Evolutionary conservation across 2,888 invertebrate genomes (phyloP).

Genomic region (Linnaemya vulpina): DNA sequence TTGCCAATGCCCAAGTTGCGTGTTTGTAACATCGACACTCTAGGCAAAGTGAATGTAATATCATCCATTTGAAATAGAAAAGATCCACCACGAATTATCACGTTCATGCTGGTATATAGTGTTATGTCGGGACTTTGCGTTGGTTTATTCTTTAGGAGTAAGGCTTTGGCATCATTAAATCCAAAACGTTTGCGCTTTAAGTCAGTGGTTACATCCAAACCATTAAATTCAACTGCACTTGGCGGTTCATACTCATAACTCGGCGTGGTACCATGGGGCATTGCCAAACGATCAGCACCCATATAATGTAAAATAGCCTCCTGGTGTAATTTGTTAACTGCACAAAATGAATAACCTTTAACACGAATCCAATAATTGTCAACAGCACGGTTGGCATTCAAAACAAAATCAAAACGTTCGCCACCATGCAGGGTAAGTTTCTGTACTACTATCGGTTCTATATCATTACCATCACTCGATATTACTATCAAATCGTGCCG

Average conservation of each 20-base stretch:
- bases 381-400: conserved; percentile 78
- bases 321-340: conserved; percentile 76
- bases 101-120: conserved; percentile 79
- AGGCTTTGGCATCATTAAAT: conserved; percentile 75
- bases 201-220: conserved; percentile 75
- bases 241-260: conserved; percentile 77
- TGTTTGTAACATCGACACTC: conserved; percentile 78
- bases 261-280: conserved; percentile 74
- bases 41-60: conserved; percentile 78
- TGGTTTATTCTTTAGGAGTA: conserved; percentile 62
- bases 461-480: conserved; percentile 79
- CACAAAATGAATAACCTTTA: conserved; percentile 79
- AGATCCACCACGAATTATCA: conserved; percentile 73
- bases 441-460: conserved; percentile 79
- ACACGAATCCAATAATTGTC: conserved; percentile 80
- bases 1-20: conserved; percentile 78
- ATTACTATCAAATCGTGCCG: conserved; percentile 78
- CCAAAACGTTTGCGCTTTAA: conserved; percentile 62
- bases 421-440: conserved; percentile 78
- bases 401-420: conserved; percentile 79
- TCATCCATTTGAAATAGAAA: conserved; percentile 80
- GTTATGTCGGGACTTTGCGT: conserved; percentile 73
- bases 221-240: conserved; percentile 76
- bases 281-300: conserved; percentile 73
- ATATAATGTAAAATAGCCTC: conserved; percentile 79